phyloP scores from a whole-genome alignment of 2,113 vertebrate species.

The Damaliscus lunatus region DNA sequence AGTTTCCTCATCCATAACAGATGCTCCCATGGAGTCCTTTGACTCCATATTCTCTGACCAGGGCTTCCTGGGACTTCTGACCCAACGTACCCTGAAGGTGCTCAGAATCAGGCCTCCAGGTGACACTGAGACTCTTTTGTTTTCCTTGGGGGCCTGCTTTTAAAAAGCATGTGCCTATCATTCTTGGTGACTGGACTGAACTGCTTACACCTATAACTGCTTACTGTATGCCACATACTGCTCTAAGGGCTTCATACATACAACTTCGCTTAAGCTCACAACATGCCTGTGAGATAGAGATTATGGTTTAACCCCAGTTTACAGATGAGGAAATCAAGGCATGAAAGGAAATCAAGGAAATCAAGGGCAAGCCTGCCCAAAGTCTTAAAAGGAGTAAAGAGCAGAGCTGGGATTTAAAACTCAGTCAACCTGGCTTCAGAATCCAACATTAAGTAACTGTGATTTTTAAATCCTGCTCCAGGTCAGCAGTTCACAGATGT shows the following conservation, averaged over 20 bases:
- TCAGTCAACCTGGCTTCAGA: background rate
- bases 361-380: background rate
- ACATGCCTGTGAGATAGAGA: background rate
- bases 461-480: background rate
- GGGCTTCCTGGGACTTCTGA: background rate
- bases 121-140: background rate
- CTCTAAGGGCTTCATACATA: background rate
- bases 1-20: background rate
- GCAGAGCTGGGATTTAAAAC: background rate
- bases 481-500: background rate
- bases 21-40: background rate
- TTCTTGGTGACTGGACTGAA: background rate
- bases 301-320: background rate
- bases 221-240: background rate
- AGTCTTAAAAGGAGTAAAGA: background rate
- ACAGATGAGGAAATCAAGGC: background rate
- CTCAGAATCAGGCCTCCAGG: background rate
- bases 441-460: background rate
- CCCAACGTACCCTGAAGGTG: rapidly evolving
- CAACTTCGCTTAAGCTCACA: background rate
- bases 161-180: background rate
- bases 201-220: background rate
- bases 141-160: background rate
- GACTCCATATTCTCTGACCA: rapidly evolving
- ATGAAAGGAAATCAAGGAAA: background rate